Conservation (phyloP, 2,888 invertebrate species). For the Galeruca laticollis region DNA sequence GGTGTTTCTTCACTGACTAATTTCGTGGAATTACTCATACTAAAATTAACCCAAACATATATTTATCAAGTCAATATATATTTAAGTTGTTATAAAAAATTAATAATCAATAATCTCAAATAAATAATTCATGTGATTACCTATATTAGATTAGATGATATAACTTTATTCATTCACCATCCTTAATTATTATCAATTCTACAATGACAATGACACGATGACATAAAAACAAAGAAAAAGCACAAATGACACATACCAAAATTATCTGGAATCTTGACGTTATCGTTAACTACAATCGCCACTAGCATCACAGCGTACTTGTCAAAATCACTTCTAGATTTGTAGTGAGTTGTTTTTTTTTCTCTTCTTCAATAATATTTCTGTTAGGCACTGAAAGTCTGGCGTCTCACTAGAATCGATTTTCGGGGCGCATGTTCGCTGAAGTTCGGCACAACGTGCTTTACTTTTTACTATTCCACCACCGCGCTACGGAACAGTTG, state of each 20-base stretch:
- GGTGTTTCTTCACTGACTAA: too few species aligned
- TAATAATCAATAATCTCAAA: too few species aligned
- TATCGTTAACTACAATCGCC: not conserved
- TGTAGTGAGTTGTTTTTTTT: conserved; percentile 30
- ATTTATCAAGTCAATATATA: too few species aligned
- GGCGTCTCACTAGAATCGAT: conserved; percentile 65
- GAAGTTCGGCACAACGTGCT: conserved; percentile 45
- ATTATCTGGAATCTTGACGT: not conserved
- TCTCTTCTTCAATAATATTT: conserved; percentile 54
- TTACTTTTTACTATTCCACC: conserved; percentile 52
- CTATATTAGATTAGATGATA: not conserved
- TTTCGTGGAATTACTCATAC: too few species aligned
- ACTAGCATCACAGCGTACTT: conserved; percentile 38
- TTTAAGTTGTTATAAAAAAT: too few species aligned
- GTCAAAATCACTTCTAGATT: conserved; percentile 23
- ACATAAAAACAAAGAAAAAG: conserved; percentile 22
- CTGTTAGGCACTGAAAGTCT: conserved; percentile 57
- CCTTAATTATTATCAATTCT: not conserved
- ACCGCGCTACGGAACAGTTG: conserved; percentile 52
- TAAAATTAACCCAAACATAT: too few species aligned
- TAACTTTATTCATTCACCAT: not conserved
- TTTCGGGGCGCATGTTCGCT: conserved; percentile 65
- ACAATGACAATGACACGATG: conserved; percentile 9
- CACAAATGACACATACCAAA: conserved; percentile 30
- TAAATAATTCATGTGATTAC: too few species aligned